These are phyloP conservation scores for Drosophila eugracilis DNA, from an alignment of 1,140 invertebrate genomes.

Conservation along the genomic window DNA sequence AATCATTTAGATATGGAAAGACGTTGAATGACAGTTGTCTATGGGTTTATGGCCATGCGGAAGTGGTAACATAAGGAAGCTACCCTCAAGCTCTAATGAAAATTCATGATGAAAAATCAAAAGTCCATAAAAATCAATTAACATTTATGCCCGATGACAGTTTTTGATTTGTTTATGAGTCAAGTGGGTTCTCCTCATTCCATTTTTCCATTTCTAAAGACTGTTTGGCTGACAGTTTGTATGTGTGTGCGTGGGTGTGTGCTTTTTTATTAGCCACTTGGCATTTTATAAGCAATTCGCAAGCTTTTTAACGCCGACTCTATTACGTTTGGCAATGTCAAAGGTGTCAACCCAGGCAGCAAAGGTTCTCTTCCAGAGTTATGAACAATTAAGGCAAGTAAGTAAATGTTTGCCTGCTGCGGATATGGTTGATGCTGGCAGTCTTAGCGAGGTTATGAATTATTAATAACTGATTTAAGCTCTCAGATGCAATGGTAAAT, in stretches of 20 bases:
- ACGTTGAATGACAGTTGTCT: slow-evolving; percentile 7
- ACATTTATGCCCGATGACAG: slow-evolving; percentile 51
- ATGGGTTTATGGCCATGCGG: slow-evolving; percentile 46
- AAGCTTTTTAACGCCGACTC: slow-evolving; percentile 33
- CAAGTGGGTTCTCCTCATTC: background rate
- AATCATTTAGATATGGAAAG: slow-evolving; percentile 9
- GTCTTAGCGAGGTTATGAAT: background rate
- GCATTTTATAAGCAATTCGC: slow-evolving; percentile 30
- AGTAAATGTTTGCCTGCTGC: slow-evolving; percentile 11
- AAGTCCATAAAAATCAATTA: slow-evolving; percentile 71
- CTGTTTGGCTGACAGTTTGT: slow-evolving; percentile 16
- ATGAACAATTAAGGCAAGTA: slow-evolving; percentile 15
- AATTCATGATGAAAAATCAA: slow-evolving; percentile 55
- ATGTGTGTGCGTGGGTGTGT: slow-evolving; percentile 39
- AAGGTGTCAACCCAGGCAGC: slow-evolving; percentile 19
- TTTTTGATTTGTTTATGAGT: slow-evolving; percentile 35
- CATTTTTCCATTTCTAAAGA: too few relatives aligned
- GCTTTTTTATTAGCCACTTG: slow-evolving; percentile 39
- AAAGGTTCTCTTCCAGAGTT: slow-evolving; percentile 11
- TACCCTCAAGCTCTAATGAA: slow-evolving; percentile 46
- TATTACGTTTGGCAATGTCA: slow-evolving; percentile 4
- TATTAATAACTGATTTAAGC: background rate
- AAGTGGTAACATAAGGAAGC: slow-evolving; percentile 61
- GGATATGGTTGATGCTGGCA: slow-evolving; percentile 6
- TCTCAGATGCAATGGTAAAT: background rate